Base-by-base conservation (phyloP, 2,797 vertebrate species). In the Chelon auratus region DNA sequence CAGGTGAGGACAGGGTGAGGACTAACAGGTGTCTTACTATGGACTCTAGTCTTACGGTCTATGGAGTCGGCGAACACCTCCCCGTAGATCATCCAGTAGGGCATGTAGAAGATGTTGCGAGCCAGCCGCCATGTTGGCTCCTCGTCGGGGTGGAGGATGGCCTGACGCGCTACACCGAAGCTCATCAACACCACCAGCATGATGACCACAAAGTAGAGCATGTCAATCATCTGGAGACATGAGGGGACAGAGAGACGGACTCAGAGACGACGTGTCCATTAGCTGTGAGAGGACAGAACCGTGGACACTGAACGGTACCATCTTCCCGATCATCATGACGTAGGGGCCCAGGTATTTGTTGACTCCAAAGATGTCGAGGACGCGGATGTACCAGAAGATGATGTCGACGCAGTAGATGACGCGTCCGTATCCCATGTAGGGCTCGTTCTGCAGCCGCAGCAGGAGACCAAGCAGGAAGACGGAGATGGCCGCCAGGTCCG, bases 51-150 rank as follows among this genome's bases (percentile, higher is more conserved):
- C 98, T 99, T 99, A 99, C 97, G 97, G 96, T 99, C 98, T 96
- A 98, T 98, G 96, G 97, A 97, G 95, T 99, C 98, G 67, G 97
- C 97, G 93, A 99, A 99, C 94, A 99, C 97, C 89, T 99, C 98
- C 79, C 98, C 98, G 7, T 99, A 99, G 94, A 99, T 99, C 98
- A 99, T 99, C 98, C 98, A 99, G 91, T 99, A 99, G 0, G 98
- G 98, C 97, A 99, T 99, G 91, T 99, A 99, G 94, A 99, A 99
- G 93, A 99, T 98, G 93, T 99, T 99, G 3, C 97, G 92, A 0
- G 97, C 98, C 82, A 99, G 89, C 4, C 97, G 94, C 98, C 98
- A 99, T 0, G 98, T 98, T 0, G 97, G 97, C 78, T 98, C 94
- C 87, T 98, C 98, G 1, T 99, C 97, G 0, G 98, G 98, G 83